These are phyloP conservation scores for Lithobates sylvaticus DNA, from an alignment of 2,797 vertebrate genomes.

Conservation along the genomic window DNA sequence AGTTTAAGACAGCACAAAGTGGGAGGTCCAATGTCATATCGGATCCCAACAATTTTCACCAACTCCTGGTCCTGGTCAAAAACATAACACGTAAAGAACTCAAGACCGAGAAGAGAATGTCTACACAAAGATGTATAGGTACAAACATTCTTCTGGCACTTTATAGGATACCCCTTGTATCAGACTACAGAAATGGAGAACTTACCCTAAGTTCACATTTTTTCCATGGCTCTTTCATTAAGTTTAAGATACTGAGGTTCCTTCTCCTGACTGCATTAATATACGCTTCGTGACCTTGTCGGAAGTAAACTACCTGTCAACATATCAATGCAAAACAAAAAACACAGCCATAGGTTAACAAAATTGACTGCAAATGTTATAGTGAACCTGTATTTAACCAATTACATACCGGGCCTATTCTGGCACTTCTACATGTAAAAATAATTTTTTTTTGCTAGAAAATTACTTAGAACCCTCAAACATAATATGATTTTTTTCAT, in stretches of 20 bases:
- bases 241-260: constrained; percentile 88
- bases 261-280: constrained; percentile 90
- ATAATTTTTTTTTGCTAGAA: no score
- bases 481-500: no score
- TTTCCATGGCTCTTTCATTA: constrained; percentile 94
- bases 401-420: no score
- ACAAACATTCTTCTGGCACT: neutral
- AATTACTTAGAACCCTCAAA: no score
- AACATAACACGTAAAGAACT: constrained; percentile 39
- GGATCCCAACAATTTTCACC: constrained; percentile 96
- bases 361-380: no score
- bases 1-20: constrained; percentile 95
- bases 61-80: constrained; percentile 93
- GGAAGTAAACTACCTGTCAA: constrained; percentile 94
- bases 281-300: constrained; percentile 96
- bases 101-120: neutral
- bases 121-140: neutral
- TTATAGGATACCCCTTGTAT: no score
- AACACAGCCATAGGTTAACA: no score
- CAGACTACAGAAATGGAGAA: neutral
- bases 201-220: constrained; percentile 93
- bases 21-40: constrained; percentile 94
- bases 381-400: no score
- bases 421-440: no score
- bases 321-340: no score